Percentiles rank a stretch among this genome's conserved stretches.
These are phyloP conservation scores for Falco columbarius DNA, from an alignment of 2,797 vertebrate species.

Conservation along the genomic window DNA sequence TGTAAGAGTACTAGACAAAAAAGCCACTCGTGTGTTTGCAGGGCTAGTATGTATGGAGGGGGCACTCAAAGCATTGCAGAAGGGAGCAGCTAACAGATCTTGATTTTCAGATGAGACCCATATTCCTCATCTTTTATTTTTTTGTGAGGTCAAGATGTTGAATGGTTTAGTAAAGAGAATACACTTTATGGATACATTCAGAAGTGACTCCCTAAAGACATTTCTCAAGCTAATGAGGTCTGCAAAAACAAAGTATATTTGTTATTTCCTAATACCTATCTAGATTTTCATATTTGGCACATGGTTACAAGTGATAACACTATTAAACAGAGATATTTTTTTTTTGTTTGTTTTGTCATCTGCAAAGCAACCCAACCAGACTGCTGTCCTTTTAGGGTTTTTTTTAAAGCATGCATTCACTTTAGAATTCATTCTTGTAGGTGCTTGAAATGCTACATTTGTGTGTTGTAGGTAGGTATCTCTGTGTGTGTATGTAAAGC, in stretches of 20 bases:
- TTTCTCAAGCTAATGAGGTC: background rate
- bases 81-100: background rate
- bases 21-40: background rate
- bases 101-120: background rate
- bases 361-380: background rate
- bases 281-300: background rate
- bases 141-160: background rate
- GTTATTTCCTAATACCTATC: background rate
- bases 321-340: background rate
- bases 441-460: background rate
- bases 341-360: background rate
- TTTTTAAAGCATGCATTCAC: background rate
- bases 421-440: background rate
- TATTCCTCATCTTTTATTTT: background rate
- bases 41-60: background rate
- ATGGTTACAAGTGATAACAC: background rate
- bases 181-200: background rate
- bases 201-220: background rate
- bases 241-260: background rate
- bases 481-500: background rate
- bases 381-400: background rate
- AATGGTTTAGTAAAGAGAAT: background rate
- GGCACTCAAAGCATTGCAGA: background rate
- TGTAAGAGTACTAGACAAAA: background rate
- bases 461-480: background rate